A percentile compares a stretch with the other conserved stretches of the same genome.
Evolutionary conservation across 2,888 invertebrate genomes (phyloP).

Genomic region (Drosophila nr. medialis): DNA sequence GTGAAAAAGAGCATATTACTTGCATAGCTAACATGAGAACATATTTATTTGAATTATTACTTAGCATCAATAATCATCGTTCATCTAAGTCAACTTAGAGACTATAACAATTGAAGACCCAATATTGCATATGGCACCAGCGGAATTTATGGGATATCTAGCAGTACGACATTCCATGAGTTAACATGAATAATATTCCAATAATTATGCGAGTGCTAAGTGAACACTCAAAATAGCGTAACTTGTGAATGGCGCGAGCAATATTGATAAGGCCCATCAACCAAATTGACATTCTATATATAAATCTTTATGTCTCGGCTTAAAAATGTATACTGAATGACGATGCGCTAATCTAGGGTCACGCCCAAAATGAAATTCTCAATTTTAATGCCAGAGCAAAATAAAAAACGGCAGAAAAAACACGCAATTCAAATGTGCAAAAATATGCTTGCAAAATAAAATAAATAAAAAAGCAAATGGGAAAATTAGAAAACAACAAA

Average conservation of each 20-base stretch:
- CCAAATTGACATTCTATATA: slow-evolving; percentile 19
- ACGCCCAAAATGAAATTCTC: slow-evolving; percentile 37
- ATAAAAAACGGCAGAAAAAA: slow-evolving; percentile 7
- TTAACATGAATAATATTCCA: slow-evolving; percentile 24
- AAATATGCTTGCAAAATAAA: slow-evolving; percentile 43
- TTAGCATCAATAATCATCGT: background rate
- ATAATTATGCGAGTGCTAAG: slow-evolving; percentile 17
- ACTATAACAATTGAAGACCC: background rate
- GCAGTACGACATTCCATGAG: background rate
- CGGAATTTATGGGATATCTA: background rate
- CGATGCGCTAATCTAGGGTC: slow-evolving; percentile 53
- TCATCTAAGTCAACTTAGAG: background rate
- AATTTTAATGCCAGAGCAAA: slow-evolving; percentile 32
- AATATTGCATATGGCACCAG: background rate
- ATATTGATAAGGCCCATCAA: slow-evolving; percentile 47
- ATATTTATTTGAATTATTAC: background rate
- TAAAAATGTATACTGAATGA: slow-evolving; percentile 7
- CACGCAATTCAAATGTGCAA: slow-evolving; percentile 26
- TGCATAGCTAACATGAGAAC: background rate
- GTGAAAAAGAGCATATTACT: background rate
- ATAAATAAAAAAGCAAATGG: slow-evolving; percentile 14
- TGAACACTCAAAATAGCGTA: slow-evolving; percentile 57
- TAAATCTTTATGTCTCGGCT: background rate
- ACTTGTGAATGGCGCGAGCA: slow-evolving; percentile 73
- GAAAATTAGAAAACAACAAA: slow-evolving; percentile 38